Conservation (phyloP, 2,888 invertebrate genomes). For the Adela reaumurella region DNA sequence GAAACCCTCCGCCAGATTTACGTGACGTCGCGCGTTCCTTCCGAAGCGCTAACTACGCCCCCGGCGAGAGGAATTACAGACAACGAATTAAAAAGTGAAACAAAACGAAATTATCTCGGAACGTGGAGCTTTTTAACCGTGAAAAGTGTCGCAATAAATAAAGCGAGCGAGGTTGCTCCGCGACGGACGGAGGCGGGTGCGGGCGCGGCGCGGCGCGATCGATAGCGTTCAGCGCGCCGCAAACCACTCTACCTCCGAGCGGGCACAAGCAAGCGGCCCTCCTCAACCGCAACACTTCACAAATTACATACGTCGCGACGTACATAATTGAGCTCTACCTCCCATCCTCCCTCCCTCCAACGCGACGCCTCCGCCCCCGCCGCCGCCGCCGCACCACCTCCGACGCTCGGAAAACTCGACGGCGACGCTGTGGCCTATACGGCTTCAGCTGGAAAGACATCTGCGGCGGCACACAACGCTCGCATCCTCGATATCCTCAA, state of each 20-base stretch:
- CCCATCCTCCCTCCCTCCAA: neutral
- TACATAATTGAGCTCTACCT: neutral
- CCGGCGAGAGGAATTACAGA: neutral
- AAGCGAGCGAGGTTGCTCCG: neutral
- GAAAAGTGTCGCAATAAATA: neutral
- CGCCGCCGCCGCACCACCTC: no score
- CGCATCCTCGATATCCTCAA: no score
- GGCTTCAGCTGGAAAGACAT: no score
- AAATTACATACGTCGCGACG: neutral
- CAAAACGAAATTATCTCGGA: neutral
- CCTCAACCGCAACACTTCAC: neutral
- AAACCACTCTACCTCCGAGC: neutral
- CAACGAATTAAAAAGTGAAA: neutral
- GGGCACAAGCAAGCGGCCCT: neutral
- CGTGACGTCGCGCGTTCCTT: neutral
- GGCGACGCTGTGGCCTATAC: no score
- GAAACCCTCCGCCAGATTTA: neutral
- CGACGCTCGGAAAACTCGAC: no score
- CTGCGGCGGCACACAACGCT: no score
- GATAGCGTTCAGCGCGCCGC: neutral
- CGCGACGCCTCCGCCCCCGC: neutral
- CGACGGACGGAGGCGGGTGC: neutral
- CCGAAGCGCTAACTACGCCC: neutral
- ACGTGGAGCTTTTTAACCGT: neutral
- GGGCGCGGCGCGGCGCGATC: neutral